Conservation (phyloP, 30 jellyfish, hydroid and myxozoan genomes). For the Rhopilema esculentum region DNA sequence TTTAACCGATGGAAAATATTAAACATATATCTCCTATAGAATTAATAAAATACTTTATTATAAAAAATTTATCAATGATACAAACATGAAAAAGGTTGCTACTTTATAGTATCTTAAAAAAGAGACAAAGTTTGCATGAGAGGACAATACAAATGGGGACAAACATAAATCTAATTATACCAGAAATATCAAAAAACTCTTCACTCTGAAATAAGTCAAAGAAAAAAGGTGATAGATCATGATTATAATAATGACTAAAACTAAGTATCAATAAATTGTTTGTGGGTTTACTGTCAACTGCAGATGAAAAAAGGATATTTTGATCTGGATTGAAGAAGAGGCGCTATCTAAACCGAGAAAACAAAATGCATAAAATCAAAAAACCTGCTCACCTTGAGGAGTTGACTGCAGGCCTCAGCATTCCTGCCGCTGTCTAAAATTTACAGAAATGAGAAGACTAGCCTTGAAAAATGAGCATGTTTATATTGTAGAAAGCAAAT, state of each 20-base stretch:
- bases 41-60: neutral
- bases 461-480: neutral
- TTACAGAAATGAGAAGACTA: no score
- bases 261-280: neutral
- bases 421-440: conserved; percentile 61
- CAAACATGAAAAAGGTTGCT: no score
- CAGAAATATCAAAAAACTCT: no score
- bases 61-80: no score
- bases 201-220: no score
- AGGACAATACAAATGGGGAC: no score
- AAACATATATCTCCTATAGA: conserved; percentile 38
- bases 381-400: conserved; percentile 53
- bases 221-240: neutral
- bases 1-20: conserved; percentile 27
- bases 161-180: no score
- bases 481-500: neutral
- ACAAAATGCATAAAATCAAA: no score
- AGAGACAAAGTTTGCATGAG: no score
- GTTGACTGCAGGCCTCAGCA: conserved; percentile 24
- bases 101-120: no score
- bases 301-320: no score
- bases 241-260: neutral
- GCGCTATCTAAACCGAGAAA: no score
- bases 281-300: neutral
- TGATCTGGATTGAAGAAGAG: neutral